Percentiles rank a stretch among this genome's conserved stretches.
These are phyloP conservation scores for Heliconius melpomene DNA, from an alignment of 1,140 invertebrate species.

Conservation along the genomic window DNA sequence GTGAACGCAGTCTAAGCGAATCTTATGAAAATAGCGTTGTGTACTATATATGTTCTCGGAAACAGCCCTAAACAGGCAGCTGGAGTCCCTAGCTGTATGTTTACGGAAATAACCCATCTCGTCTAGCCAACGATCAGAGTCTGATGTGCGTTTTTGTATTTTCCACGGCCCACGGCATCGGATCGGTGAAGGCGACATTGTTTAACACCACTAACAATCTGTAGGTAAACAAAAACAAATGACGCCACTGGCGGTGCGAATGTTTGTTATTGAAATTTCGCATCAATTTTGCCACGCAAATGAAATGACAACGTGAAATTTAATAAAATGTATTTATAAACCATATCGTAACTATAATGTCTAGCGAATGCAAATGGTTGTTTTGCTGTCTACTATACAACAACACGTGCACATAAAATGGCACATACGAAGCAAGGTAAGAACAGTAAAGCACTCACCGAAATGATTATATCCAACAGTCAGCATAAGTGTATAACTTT, in stretches of 20 bases:
- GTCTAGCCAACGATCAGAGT: slow-evolving; percentile 88
- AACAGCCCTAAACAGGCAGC: slow-evolving; percentile 91
- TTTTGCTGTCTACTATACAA: slow-evolving; percentile 68
- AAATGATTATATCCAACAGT: slow-evolving; percentile 63
- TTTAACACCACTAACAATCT: slow-evolving; percentile 67
- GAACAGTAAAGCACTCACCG: slow-evolving; percentile 64
- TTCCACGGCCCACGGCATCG: slow-evolving; percentile 75
- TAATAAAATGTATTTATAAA: slow-evolving; percentile 41
- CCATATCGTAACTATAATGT: slow-evolving; percentile 75
- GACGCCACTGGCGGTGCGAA: slow-evolving; percentile 44
- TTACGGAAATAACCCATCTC: slow-evolving; percentile 90
- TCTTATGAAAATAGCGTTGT: slow-evolving; percentile 87
- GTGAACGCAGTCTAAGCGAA: slow-evolving; percentile 86
- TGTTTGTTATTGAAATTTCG: slow-evolving; percentile 16
- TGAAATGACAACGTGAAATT: slow-evolving; percentile 14
- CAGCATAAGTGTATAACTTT: slow-evolving; percentile 70
- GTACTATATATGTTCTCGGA: slow-evolving; percentile 92
- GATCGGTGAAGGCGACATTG: slow-evolving; percentile 72
- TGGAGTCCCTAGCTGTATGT: slow-evolving; percentile 90
- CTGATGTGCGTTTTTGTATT: slow-evolving; percentile 73
- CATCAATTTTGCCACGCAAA: slow-evolving; percentile 26
- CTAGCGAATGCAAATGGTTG: slow-evolving; percentile 73
- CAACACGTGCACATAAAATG: slow-evolving; percentile 71
- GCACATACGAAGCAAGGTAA: slow-evolving; percentile 46
- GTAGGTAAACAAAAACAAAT: slow-evolving; percentile 80